Percentiles rank a stretch among this genome's conserved stretches.
Evolutionary conservation across 1,140 invertebrate species (phyloP).

Genomic region (Drosophila obscura): DNA sequence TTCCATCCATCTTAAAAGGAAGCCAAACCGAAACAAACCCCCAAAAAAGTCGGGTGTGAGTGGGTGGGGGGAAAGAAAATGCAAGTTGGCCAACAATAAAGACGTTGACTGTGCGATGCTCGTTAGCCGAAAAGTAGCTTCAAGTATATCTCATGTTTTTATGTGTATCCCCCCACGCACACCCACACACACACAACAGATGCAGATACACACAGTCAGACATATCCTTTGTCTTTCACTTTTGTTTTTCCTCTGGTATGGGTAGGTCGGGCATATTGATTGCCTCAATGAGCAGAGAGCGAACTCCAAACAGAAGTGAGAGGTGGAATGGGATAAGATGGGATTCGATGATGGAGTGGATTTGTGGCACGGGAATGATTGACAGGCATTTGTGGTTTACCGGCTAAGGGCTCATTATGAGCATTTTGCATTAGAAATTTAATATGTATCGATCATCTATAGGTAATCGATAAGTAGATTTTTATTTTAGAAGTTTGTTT

Average conservation of each 20-base stretch:
- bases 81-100: conserved; percentile 67
- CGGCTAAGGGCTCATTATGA: conserved; percentile 38
- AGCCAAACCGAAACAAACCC: background rate
- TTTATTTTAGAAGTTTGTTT: conserved; percentile 1
- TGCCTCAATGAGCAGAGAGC: conserved; percentile 39
- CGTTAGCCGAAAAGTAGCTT: conserved; percentile 75
- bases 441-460: conserved; percentile 9
- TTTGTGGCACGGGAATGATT: conserved; percentile 49
- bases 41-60: background rate
- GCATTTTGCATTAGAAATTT: conserved; percentile 17
- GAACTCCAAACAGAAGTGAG: background rate
- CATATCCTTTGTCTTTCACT: conserved; percentile 43
- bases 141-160: conserved; percentile 64
- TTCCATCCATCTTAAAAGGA: background rate
- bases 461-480: background rate
- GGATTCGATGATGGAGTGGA: conserved; percentile 49
- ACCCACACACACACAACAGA: conserved; percentile 14
- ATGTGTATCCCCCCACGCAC: conserved; percentile 21
- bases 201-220: background rate
- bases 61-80: conserved; percentile 7
- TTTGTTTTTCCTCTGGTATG: conserved; percentile 19
- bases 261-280: conserved; percentile 55
- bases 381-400: conserved; percentile 50
- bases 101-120: conserved; percentile 67
- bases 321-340: conserved; percentile 3